phyloP scores from a whole-genome alignment of 2,888 invertebrate species.

The Sialis lutaria region DNA sequence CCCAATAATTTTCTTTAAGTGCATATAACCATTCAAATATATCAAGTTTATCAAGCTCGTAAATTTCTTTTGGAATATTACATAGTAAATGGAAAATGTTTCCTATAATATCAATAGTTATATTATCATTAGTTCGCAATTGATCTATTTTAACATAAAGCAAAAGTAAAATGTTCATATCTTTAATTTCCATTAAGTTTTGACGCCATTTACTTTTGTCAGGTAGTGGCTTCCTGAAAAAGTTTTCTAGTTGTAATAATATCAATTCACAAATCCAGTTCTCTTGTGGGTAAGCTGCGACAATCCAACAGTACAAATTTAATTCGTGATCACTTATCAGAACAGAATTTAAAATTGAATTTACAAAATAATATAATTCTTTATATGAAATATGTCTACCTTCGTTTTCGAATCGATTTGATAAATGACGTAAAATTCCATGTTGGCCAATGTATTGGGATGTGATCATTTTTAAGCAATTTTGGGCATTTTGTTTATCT shows the following conservation, averaged over 20 bases:
- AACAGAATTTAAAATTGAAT: slow-evolving; percentile 7
- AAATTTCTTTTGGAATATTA: slow-evolving; percentile 8
- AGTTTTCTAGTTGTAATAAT: slow-evolving; percentile 12
- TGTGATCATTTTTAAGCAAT: slow-evolving; percentile 5
- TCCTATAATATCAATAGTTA: slow-evolving; percentile 8
- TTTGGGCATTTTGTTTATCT: slow-evolving; percentile 6
- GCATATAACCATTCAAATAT: slow-evolving; percentile 12
- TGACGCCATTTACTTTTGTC: slow-evolving; percentile 10
- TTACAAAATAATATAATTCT: slow-evolving; percentile 9
- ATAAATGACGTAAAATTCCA: slow-evolving; percentile 7
- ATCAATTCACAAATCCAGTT: slow-evolving; percentile 13
- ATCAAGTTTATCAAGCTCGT: slow-evolving; percentile 5
- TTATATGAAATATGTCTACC: slow-evolving; percentile 7
- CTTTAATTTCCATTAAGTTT: slow-evolving; percentile 9
- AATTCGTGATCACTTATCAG: slow-evolving; percentile 4
- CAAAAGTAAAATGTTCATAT: slow-evolving; percentile 11
- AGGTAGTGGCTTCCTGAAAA: slow-evolving; percentile 9
- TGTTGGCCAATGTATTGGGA: slow-evolving; percentile 7
- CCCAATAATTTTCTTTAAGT: slow-evolving; percentile 11
- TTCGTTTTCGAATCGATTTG: not conserved
- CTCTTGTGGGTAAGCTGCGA: slow-evolving; percentile 11
- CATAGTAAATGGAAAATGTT: slow-evolving; percentile 10
- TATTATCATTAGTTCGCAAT: not conserved
- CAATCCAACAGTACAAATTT: slow-evolving; percentile 11
- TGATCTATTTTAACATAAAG: slow-evolving; percentile 9